phyloP scores from a whole-genome alignment of 1,140 invertebrate genomes.

The Scaptodrosophila lebanonensis region DNA sequence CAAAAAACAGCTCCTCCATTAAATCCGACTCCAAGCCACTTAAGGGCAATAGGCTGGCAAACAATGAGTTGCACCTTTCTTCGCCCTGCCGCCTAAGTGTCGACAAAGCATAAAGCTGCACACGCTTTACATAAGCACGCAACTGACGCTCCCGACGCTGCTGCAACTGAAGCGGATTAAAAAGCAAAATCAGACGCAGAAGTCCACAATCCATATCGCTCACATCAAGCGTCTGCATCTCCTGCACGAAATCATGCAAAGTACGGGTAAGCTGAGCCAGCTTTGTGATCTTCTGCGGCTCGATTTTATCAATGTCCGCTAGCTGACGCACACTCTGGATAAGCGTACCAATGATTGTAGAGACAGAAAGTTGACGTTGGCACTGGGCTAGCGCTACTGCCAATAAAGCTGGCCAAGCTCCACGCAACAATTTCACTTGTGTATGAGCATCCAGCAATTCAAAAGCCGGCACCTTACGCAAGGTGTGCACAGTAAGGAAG shows the following conservation, averaged over 20 bases:
- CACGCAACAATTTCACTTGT: constrained; percentile 89
- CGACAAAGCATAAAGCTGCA: constrained; percentile 60
- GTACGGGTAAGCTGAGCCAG: constrained; percentile 89
- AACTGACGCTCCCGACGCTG: constrained; percentile 54
- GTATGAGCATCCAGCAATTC: constrained; percentile 88
- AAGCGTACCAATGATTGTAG: constrained; percentile 89
- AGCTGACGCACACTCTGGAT: constrained; percentile 82
- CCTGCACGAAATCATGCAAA: constrained; percentile 88
- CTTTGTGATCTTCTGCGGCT: constrained; percentile 84
- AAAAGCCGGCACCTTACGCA: constrained; percentile 89
- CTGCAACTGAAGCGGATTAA: constrained; percentile 77
- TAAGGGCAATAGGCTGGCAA: constrained; percentile 86
- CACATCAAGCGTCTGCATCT: constrained; percentile 84
- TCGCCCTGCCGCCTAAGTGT: constrained; percentile 44
- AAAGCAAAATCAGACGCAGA: constrained; percentile 89
- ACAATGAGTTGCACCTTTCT: constrained; percentile 65
- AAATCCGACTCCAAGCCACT: constrained; percentile 87
- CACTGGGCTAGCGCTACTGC: constrained; percentile 94
- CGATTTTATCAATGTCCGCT: constrained; percentile 82
- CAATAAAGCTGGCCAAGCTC: constrained; percentile 96
- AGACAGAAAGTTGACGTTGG: constrained; percentile 84
- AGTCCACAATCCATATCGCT: constrained; percentile 91
- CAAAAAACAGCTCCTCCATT: constrained; percentile 94
- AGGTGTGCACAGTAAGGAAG: constrained; percentile 93
- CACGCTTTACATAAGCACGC: constrained; percentile 58